Conservation (phyloP, 2,888 invertebrate genomes). For the Polyommatus icarus region DNA sequence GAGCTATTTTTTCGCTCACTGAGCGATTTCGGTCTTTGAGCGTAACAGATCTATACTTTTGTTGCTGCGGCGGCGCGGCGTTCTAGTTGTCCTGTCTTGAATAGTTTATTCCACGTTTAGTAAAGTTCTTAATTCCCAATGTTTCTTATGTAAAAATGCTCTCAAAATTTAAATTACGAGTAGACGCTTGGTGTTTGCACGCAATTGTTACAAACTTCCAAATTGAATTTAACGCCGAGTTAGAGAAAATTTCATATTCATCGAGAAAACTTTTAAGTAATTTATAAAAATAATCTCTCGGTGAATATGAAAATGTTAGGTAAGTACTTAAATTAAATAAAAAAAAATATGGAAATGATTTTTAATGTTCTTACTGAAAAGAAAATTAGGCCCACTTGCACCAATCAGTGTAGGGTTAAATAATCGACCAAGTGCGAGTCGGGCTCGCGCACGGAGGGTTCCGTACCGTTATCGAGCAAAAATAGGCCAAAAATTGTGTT, state of each 20-base stretch:
- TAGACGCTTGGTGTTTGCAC: background rate
- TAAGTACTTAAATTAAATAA: background rate
- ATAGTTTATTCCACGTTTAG: background rate
- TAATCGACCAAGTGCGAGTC: too few relatives aligned
- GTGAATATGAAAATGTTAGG: background rate
- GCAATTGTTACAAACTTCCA: constrained; percentile 10
- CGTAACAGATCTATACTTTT: too few relatives aligned
- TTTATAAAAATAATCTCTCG: background rate
- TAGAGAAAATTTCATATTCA: constrained; percentile 7
- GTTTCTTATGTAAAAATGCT: constrained; percentile 1
- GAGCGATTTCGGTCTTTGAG: too few relatives aligned
- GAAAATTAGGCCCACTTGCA: too few relatives aligned
- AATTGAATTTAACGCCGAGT: constrained; percentile 24
- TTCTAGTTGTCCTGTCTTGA: too few relatives aligned
- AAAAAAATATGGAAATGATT: background rate
- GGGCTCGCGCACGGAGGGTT: too few relatives aligned
- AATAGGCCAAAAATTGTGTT: too few relatives aligned
- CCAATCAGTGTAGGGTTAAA: too few relatives aligned
- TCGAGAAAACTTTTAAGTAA: background rate
- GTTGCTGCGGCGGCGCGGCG: too few relatives aligned
- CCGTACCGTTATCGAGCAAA: too few relatives aligned
- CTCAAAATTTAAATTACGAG: constrained; percentile 18
- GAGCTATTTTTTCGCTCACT: too few relatives aligned
- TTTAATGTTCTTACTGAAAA: too few relatives aligned
- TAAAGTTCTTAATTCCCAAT: background rate